Evolutionary conservation across 2,113 vertebrate genomes (phyloP).

Genomic region (Promerops cafer): DNA sequence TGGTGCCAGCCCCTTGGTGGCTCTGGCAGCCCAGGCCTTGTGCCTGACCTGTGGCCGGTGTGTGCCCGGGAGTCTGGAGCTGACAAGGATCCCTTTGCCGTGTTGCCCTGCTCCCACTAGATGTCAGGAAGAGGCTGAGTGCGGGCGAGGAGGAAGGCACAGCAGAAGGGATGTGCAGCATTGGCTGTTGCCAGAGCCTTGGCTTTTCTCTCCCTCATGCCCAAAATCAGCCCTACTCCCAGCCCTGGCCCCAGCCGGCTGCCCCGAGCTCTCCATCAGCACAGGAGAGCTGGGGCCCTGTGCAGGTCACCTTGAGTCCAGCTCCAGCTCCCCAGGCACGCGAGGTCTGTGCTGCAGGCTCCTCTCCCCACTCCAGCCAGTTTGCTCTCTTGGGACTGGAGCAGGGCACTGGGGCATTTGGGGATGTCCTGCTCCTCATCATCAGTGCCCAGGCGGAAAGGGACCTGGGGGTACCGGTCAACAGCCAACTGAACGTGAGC

Average conservation of each 20-base stretch:
- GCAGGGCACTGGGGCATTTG: not conserved
- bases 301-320: not conserved
- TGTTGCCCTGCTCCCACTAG: conserved; percentile 39
- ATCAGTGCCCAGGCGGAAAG: not conserved
- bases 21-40: not conserved
- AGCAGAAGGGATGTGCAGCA: not conserved
- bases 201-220: not conserved
- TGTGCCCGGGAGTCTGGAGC: rapidly evolving
- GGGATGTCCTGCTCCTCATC: not conserved
- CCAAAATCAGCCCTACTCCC: not conserved
- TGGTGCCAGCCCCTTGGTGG: not conserved
- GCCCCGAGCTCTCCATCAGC: not conserved
- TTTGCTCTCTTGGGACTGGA: not conserved
- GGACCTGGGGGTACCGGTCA: not conserved
- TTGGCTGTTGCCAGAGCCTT: not conserved
- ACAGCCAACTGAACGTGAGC: not conserved
- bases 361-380: not conserved
- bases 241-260: not conserved
- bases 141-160: not conserved
- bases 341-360: not conserved
- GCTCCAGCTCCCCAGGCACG: rapidly evolving
- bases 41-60: rapidly evolving
- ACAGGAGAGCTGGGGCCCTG: not conserved
- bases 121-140: conserved; percentile 46
- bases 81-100: not conserved